Percentiles rank a stretch among this genome's conserved stretches.
Evolutionary conservation across 2,888 invertebrate genomes (phyloP).

Genomic region (Lucinisca nassula): DNA sequence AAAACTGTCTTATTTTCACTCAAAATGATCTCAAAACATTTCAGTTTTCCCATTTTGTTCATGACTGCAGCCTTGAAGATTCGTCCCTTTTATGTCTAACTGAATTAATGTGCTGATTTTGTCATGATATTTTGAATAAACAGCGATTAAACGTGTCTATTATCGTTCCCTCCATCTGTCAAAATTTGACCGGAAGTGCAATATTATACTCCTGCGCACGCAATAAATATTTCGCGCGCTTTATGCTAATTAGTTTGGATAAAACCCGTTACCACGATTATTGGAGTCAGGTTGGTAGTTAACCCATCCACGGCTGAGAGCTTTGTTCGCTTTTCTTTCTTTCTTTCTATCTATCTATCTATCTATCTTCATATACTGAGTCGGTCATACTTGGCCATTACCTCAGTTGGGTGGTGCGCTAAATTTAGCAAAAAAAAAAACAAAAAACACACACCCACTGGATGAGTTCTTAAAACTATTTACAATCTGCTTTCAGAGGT

Average conservation of each 20-base stretch:
- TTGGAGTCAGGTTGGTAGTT: too few relatives aligned
- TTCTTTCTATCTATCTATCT: too few relatives aligned
- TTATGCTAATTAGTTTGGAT: neutral
- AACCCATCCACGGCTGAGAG: too few relatives aligned
- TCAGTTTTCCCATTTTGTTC: slow-evolving; percentile 88
- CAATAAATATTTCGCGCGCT: slow-evolving; percentile 2
- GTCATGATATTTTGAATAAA: slow-evolving; percentile 8
- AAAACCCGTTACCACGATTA: neutral
- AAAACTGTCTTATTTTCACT: slow-evolving; percentile 88
- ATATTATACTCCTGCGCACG: neutral
- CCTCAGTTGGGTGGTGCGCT: too few relatives aligned
- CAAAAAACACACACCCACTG: too few relatives aligned
- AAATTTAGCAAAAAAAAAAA: too few relatives aligned
- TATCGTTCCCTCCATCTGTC: slow-evolving; percentile 26
- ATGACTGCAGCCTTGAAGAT: slow-evolving; percentile 25
- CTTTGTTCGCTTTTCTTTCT: too few relatives aligned
- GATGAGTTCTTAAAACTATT: too few relatives aligned
- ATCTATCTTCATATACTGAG: too few relatives aligned
- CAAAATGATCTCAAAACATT: slow-evolving; percentile 88
- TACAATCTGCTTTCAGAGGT: too few relatives aligned
- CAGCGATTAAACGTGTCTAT: neutral
- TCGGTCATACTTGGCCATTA: too few relatives aligned
- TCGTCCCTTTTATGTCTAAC: neutral
- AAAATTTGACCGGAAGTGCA: slow-evolving; percentile 22
- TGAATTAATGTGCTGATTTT: neutral